Percentiles rank a stretch among this genome's conserved stretches.
These are phyloP conservation scores for Hypena proboscidalis DNA, from an alignment of 2,888 invertebrate species.

Conservation along the genomic window DNA sequence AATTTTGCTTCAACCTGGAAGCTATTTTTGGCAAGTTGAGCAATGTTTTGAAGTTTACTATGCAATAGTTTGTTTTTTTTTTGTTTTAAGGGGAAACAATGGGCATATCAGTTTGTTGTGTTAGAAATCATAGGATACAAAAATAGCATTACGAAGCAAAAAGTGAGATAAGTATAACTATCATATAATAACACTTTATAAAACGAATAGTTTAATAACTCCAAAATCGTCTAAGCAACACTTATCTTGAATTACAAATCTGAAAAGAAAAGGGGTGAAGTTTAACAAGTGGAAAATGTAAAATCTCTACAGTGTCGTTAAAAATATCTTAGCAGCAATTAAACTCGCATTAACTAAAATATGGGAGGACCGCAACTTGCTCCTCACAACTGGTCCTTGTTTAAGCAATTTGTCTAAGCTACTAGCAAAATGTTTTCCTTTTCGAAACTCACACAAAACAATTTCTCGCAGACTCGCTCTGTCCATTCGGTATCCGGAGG, in stretches of 20 bases:
- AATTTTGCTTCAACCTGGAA: conserved; percentile 27
- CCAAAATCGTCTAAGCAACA: too few relatives aligned
- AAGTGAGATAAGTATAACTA: too few relatives aligned
- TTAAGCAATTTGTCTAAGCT: conserved; percentile 79
- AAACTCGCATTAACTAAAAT: conserved; percentile 74
- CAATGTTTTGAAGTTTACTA: too few relatives aligned
- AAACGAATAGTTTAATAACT: too few relatives aligned
- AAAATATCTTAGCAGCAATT: conserved; percentile 51
- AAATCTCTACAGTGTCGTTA: conserved; percentile 12
- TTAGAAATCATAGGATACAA: too few relatives aligned
- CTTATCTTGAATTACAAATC: conserved; percentile 3
- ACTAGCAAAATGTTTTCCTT: conserved; percentile 80
- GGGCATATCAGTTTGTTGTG: too few relatives aligned
- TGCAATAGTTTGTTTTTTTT: too few relatives aligned
- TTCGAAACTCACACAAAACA: conserved; percentile 79
- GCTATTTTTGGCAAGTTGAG: too few relatives aligned
- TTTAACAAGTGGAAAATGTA: conserved; percentile 29
- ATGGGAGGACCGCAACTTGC: conserved; percentile 59
- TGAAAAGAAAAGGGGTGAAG: conserved; percentile 28
- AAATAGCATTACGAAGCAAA: too few relatives aligned
- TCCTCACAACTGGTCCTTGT: conserved; percentile 42
- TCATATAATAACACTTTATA: too few relatives aligned
- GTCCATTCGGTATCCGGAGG: conserved; percentile 75
- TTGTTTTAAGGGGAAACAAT: too few relatives aligned
- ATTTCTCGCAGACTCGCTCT: conserved; percentile 74